Base-by-base conservation (phyloP, 2,113 vertebrate species). In the Galemys pyrenaicus region DNA sequence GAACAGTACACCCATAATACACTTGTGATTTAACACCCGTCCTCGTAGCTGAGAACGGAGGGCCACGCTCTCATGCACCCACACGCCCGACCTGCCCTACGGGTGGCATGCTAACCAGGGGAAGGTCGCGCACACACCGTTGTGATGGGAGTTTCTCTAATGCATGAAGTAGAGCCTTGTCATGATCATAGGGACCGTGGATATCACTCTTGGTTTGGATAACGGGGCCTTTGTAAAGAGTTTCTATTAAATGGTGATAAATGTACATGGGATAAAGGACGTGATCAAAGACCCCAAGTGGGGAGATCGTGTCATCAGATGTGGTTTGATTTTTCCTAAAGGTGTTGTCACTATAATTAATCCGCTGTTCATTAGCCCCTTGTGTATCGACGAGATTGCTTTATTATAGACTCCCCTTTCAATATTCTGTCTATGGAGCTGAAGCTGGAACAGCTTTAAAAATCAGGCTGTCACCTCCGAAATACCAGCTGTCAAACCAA, bases 401-500 rank as follows among this genome's bases (percentile, higher is more conserved):
- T 78, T 56, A 37, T 51, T 92, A 28, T 28, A 83, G 7, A 75
- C 32, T 80, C 32, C 39, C 51, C 90, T 84, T 74, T 17, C 54
- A 41, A 93, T 80, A 28, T 87, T 39, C 32, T 54, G 3, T 87
- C 60, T 77, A 6, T 84, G 46, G 91, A 87, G 75, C 46, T 73
- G 2, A 64, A 56, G 39, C 67, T 60, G 5, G n/a, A 90, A 58
- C 67, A 39, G 74, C 73, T 93, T 86, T 56, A 44, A 24, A n/a
- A n/a, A n/a, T n/a, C n/a, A n/a, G n/a, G n/a, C n/a, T n/a, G n/a
- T n/a, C n/a, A n/a, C n/a, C 75, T 87, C 71, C 19, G 49, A 84
- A 95, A 92, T 74, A 73, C 62, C 87, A 93, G 94, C 94, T 85
- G 95, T 96, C 87, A 68, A 73, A 77, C 49, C 83, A 46, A 79